Evolutionary conservation across 2,113 vertebrate genomes (phyloP), one percentile per base, ranked within the genome.

Genomic region (Haemorhous mexicanus): DNA sequence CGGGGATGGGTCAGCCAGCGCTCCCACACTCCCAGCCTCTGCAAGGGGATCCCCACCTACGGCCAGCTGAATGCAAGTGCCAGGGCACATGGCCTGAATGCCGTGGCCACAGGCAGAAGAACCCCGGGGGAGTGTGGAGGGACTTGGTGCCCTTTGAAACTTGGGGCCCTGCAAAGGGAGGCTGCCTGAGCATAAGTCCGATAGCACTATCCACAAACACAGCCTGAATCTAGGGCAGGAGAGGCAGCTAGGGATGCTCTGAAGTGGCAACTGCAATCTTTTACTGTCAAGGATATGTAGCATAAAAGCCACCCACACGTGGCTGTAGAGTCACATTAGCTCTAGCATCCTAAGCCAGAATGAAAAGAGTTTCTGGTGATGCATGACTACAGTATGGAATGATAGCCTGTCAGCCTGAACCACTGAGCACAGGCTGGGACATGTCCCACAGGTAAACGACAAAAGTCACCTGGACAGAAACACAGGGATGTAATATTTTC

Each of bases 181-280:
- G 3, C 12, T 37, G 41, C 21, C 50, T 39, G n/a, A 20, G 68
- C 26, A 3, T 3, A 0, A 9, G 1, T 37, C 30, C 1, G 0
- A 43, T 3, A 74, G 23, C 16, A 4, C 41, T 50, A 37, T 13
- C 13, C 16, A 9, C 24, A 91, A 66, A 41, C 5, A 8, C 35
- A 80, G 47, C 27, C 37, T 17, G 64, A 84, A 89, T 77, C 81
- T 76, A 80, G 86, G 50, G 68, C 46, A 61, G 58, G 41, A 79
- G 72, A 93, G 30, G 32, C 61, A 92, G 72, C 63, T 58, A 72
- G 30, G 35, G 66, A 52, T 78, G 49, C 52, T 84, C 81, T 43
- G 27, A 93, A 80, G 89, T 50, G 67, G 76, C 72, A 96, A 55
- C 30, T 20, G 22, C 33, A 67, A 8, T 35, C 43, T 95, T 87